Percentiles rank a stretch among this genome's conserved stretches.
Evolutionary conservation across 1,140 invertebrate genomes (phyloP).

Genomic region (Pogonus chalceus): DNA sequence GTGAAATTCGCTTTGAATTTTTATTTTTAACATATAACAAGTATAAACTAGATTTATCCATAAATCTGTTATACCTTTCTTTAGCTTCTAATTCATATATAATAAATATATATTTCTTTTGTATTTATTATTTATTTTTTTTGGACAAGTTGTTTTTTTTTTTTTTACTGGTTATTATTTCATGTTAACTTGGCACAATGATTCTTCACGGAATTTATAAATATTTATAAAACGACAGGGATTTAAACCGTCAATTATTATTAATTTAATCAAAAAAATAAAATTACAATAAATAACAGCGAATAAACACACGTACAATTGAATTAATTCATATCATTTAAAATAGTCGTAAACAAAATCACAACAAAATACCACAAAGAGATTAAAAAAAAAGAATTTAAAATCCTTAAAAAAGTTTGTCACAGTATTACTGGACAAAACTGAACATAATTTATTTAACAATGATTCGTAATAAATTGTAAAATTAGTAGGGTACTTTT

Average conservation of each 20-base stretch:
- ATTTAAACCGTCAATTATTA: not conserved
- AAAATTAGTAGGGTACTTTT: too few relatives aligned
- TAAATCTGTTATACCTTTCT: conserved; percentile 13
- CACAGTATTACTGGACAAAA: too few relatives aligned
- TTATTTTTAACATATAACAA: too few relatives aligned
- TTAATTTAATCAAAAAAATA: not conserved
- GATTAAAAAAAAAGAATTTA: not conserved
- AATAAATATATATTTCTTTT: conserved; percentile 18
- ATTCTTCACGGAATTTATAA: not conserved
- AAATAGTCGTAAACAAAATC: not conserved
- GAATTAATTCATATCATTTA: not conserved
- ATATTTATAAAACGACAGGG: not conserved
- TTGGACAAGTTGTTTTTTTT: conserved; percentile 10
- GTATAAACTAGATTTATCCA: conserved; percentile 13
- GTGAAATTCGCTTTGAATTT: too few relatives aligned
- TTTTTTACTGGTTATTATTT: not conserved
- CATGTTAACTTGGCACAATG: not conserved
- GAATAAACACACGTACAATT: not conserved
- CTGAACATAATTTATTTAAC: too few relatives aligned
- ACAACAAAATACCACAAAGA: not conserved
- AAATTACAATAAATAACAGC: not conserved
- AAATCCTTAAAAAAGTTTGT: too few relatives aligned
- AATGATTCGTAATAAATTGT: too few relatives aligned
- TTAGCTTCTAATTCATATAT: conserved; percentile 14
- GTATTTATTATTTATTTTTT: conserved; percentile 19